phyloP scores from a whole-genome alignment of 2,888 invertebrate genomes.

The Crepidodera aurea region DNA sequence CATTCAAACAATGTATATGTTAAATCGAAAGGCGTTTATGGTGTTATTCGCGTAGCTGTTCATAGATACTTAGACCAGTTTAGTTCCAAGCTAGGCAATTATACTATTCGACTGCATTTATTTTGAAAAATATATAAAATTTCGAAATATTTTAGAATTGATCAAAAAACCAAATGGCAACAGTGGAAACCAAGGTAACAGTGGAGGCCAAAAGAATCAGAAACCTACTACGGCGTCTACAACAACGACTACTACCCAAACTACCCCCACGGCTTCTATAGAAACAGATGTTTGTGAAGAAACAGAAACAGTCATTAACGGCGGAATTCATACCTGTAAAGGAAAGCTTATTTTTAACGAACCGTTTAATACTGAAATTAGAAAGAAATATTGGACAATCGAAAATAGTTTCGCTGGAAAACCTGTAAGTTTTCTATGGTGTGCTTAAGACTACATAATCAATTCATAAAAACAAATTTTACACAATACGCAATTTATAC shows the following conservation, averaged over 20 bases:
- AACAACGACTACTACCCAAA: background rate
- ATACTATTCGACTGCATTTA: too few species aligned
- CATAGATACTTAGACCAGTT: too few species aligned
- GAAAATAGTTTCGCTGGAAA: constrained; percentile 65
- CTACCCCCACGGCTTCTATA: background rate
- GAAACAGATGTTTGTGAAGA: constrained; percentile 10
- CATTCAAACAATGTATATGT: too few species aligned
- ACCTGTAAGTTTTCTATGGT: constrained; percentile 68
- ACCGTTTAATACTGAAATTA: constrained; percentile 59
- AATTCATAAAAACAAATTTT: too few species aligned
- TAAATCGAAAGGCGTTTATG: too few species aligned
- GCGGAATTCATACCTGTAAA: constrained; percentile 57
- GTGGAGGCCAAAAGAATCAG: background rate
- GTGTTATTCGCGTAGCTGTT: too few species aligned
- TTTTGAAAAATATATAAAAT: too few species aligned
- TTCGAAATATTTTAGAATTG: constrained; percentile 7
- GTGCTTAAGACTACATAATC: background rate
- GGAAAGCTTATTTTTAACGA: constrained; percentile 68
- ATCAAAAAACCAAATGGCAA: background rate
- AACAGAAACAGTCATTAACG: constrained; percentile 22
- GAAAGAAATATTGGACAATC: constrained; percentile 53
- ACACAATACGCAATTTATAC: too few species aligned
- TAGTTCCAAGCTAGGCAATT: too few species aligned
- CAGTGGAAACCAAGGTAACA: background rate
- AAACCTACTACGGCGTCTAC: background rate